Base-by-base conservation (phyloP, 2,888 invertebrate genomes). In the Syrphus vitripennis region DNA sequence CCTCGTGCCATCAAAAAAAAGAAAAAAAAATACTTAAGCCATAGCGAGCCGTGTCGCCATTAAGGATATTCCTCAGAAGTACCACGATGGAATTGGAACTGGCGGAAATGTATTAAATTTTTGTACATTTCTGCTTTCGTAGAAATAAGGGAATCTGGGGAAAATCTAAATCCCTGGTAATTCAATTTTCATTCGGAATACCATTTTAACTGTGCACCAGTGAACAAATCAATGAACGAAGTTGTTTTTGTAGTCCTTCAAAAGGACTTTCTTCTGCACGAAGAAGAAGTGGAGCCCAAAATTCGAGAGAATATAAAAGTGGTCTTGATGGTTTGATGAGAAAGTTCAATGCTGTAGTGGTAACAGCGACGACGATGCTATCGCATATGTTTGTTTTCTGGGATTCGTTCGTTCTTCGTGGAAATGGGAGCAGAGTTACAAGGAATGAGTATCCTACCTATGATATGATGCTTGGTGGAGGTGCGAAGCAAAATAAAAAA, bases 111-210 rank as follows among this genome's bases (percentile, higher is more conserved):
- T 70, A 53, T 70, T 70, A 40, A 29, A 50, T 50, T 67, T 65
- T 4, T 65, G 40, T 31, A 6, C 21, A 1, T 19, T 50, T 7
- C 50, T 67, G 31, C 50, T 65, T 24, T 65, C 48, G 29, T 63
- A 24, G n/a, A 10, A 14, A 3, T 50, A 5, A 3, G 50, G 12
- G n/a, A 59, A 75, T 81, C 70, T 70, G n/a, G 6, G n/a, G 48
- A 42, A 67, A 82, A 82, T 82, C 76, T 65, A 82, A 77, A 72
- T 72, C 70, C 70, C 31, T 75, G 70, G 72, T 67, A 81, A 84
- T 84, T 84, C 80, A 81, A 84, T 84, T 84, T 84, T 81, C 84
- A 81, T 84, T 76, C 55, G 37, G 55, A 81, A 77, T 81, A 50
- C 67, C 67, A 76, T 80, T 84, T 76, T 61, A 67, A 71, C 37